Percentiles rank a stretch among this genome's conserved stretches.
Conservation (phyloP, 2,113 vertebrate genomes). For the Alouatta palliata region DNA sequence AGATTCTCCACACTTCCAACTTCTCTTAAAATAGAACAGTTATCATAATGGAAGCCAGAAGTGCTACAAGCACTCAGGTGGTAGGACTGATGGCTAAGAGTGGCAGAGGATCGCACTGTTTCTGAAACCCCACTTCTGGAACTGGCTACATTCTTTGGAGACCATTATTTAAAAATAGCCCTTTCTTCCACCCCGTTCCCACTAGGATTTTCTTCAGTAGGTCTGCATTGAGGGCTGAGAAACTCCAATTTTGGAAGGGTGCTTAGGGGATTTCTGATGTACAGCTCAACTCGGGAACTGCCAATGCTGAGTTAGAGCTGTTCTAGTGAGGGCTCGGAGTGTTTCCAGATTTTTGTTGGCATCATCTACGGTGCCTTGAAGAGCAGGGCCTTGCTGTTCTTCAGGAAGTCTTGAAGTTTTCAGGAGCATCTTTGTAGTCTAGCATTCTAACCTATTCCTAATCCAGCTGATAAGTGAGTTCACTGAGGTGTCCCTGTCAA, state of each 20-base stretch:
- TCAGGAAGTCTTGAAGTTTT: neutral
- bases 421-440: neutral
- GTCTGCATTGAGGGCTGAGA: neutral
- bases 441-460: neutral
- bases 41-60: neutral
- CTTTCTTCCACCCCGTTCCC: neutral
- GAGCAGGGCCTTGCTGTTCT: neutral
- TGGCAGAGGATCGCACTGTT: neutral
- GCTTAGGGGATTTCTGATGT: neutral
- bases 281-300: neutral
- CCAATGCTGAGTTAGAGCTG: accelerated
- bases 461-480: neutral
- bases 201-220: neutral
- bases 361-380: neutral
- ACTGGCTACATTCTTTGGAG: neutral
- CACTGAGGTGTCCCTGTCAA: neutral
- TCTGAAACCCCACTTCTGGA: neutral
- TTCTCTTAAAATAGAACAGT: conserved; percentile 45
- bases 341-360: neutral
- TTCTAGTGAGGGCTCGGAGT: neutral
- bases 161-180: neutral
- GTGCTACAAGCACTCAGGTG: neutral
- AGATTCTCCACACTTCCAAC: neutral
- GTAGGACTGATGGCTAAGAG: neutral
- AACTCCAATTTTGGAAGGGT: neutral